phyloP scores from a whole-genome alignment of 1,140 invertebrate genomes.

The Tetraneura akinire region DNA sequence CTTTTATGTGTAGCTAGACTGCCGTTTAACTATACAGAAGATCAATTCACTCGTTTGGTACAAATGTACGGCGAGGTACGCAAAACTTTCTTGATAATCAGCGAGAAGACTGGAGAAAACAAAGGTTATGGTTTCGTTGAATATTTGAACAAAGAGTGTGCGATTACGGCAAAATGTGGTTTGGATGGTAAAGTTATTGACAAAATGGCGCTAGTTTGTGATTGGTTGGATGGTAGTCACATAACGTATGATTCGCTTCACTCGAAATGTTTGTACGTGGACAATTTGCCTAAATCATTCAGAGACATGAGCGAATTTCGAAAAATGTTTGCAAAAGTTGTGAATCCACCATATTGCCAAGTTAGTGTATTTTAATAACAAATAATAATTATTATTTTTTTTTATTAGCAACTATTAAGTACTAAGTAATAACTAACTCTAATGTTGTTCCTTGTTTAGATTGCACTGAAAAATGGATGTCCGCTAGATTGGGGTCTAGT shows the following conservation, averaged over 20 bases:
- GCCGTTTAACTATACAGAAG: slow-evolving; percentile 61
- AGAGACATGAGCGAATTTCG: slow-evolving; percentile 63
- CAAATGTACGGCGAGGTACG: slow-evolving; percentile 61
- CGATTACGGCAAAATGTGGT: slow-evolving; percentile 60
- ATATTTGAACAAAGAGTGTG: slow-evolving; percentile 62
- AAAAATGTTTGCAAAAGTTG: slow-evolving; percentile 62
- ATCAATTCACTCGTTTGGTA: slow-evolving; percentile 62
- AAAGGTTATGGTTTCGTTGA: slow-evolving; percentile 68
- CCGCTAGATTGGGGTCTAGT: slow-evolving; percentile 66
- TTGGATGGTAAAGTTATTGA: slow-evolving; percentile 61
- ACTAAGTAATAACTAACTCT: not conserved
- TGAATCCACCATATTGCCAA: slow-evolving; percentile 66
- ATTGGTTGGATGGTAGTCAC: slow-evolving; percentile 62
- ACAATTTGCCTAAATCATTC: slow-evolving; percentile 63
- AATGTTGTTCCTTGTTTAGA: slow-evolving; percentile 58
- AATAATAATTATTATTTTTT: not conserved
- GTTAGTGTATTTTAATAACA: slow-evolving; percentile 56
- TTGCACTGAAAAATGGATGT: slow-evolving; percentile 64
- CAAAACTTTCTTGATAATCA: slow-evolving; percentile 64
- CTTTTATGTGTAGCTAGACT: slow-evolving; percentile 64
- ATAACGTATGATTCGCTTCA: slow-evolving; percentile 62
- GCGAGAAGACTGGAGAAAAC: slow-evolving; percentile 63
- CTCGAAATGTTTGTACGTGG: slow-evolving; percentile 64
- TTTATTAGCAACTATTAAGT: not conserved
- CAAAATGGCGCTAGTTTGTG: slow-evolving; percentile 61